Conservation (phyloP, 2,888 invertebrate genomes). For the Acanthopleura granulata region DNA sequence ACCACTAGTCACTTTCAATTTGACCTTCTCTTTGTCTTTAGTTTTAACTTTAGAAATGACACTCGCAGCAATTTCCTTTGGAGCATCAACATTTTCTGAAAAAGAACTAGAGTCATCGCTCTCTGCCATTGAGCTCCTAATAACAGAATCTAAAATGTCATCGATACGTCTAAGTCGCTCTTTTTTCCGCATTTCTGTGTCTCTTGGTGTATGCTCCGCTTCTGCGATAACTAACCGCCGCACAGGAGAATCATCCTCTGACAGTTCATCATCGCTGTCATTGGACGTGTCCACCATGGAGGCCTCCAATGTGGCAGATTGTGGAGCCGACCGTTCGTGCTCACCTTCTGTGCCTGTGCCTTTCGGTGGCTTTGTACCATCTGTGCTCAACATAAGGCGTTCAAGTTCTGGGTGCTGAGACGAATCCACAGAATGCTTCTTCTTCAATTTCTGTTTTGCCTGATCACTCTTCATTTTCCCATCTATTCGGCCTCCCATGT, state of each 20-base stretch:
- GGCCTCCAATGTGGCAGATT: background rate
- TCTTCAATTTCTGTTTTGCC: background rate
- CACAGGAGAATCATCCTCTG: constrained; percentile 16
- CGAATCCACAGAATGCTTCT: background rate
- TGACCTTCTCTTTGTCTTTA: constrained; percentile 25
- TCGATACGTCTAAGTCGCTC: constrained; percentile 32
- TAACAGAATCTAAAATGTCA: constrained; percentile 32
- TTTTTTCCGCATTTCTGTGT: constrained; percentile 28
- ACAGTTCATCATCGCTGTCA: background rate
- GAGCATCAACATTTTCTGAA: background rate
- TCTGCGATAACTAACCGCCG: constrained; percentile 33
- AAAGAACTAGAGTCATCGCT: constrained; percentile 2
- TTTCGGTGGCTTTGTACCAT: background rate
- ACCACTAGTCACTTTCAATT: constrained; percentile 24
- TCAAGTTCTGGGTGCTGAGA: constrained; percentile 6
- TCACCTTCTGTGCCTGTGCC: background rate
- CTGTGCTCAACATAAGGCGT: background rate
- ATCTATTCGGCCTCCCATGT: background rate
- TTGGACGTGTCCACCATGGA: background rate
- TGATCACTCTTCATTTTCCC: background rate
- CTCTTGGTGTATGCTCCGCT: constrained; percentile 28
- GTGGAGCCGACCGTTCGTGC: constrained; percentile 20
- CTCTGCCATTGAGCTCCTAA: constrained; percentile 24
- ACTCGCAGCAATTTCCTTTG: background rate
- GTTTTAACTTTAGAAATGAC: background rate